phyloP scores from a whole-genome alignment of 2,888 invertebrate genomes.

The Dusona sp. region DNA sequence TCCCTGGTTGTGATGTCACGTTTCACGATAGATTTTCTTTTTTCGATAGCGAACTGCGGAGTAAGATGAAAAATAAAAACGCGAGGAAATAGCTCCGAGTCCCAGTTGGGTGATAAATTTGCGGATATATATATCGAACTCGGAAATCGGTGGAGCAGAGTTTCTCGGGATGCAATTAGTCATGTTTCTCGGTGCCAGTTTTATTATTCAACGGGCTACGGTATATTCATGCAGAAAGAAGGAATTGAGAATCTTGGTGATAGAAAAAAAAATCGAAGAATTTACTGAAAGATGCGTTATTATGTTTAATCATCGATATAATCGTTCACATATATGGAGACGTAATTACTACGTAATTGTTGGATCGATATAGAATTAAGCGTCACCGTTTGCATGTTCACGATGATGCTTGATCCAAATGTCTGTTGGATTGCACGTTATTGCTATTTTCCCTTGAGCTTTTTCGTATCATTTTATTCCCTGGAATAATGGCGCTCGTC shows the following conservation, averaged over 20 bases:
- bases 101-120: not conserved
- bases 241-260: not conserved
- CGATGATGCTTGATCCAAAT: not conserved
- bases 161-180: slow-evolving; percentile 38
- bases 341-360: not conserved
- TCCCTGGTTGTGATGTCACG: not conserved
- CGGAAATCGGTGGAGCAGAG: not conserved
- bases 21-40: slow-evolving; percentile 2
- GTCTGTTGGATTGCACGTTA: not conserved
- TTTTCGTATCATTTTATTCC: not conserved
- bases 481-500: slow-evolving; percentile 6
- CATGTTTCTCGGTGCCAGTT: slow-evolving; percentile 20
- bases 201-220: slow-evolving; percentile 2
- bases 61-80: not conserved
- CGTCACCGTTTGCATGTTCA: not conserved
- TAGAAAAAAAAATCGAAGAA: slow-evolving; percentile 41
- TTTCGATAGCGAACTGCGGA: not conserved
- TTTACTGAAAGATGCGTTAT: slow-evolving; percentile 1
- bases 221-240: not conserved
- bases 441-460: not conserved
- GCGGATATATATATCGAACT: not conserved
- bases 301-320: slow-evolving; percentile 22
- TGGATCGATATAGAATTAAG: not conserved
- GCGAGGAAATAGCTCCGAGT: not conserved
- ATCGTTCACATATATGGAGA: not conserved